Percentiles rank a stretch among this genome's conserved stretches.
Conservation (phyloP, 1,140 invertebrate species). For the Rhizoglyphus robini region DNA sequence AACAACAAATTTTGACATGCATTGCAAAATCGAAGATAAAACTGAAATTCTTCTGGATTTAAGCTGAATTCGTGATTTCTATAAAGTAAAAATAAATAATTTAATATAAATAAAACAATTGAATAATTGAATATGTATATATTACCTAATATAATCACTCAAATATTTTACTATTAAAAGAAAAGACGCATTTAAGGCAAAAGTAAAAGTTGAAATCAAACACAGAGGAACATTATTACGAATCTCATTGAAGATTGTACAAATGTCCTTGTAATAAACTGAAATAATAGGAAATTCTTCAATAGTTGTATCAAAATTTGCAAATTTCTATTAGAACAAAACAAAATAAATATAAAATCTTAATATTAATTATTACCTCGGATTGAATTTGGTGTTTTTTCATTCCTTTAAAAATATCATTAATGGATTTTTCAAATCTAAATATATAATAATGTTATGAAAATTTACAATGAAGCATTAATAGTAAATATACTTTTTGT, state of each 20-base stretch:
- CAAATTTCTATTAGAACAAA: not conserved
- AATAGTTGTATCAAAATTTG: not conserved
- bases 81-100: not conserved
- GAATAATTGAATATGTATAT: not conserved
- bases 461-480: not conserved
- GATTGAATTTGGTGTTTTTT: not conserved
- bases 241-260: not conserved
- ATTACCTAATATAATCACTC: not conserved
- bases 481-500: not conserved
- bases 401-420: not conserved
- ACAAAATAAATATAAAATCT: no score
- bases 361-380: no score
- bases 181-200: not conserved
- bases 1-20: not conserved
- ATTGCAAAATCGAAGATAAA: not conserved
- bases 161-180: not conserved
- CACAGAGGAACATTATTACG: slow-evolving; percentile 9
- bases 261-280: not conserved
- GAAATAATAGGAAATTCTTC: not conserved
- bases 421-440: not conserved
- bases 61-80: slow-evolving; percentile 5
- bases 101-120: not conserved
- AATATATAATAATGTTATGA: not conserved
- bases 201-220: not conserved
- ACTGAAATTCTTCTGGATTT: slow-evolving; percentile 10